phyloP scores from a whole-genome alignment of 2,888 invertebrate species.

The Idaea biselata region DNA sequence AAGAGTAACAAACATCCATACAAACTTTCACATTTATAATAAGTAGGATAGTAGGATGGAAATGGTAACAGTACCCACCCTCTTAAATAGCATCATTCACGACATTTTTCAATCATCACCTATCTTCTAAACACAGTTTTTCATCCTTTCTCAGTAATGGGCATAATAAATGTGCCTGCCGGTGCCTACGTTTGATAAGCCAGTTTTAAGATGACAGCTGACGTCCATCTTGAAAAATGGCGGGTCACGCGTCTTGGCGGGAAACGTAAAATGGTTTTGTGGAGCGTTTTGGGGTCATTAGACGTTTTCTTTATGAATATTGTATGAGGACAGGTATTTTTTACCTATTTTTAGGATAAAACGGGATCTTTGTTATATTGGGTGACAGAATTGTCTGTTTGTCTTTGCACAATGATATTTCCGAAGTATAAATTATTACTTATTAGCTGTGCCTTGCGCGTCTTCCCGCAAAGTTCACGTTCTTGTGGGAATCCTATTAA shows the following conservation, averaged over 20 bases:
- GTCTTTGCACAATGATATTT: too few species aligned
- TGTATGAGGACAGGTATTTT: not conserved
- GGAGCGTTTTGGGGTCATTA: not conserved
- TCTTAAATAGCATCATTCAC: not conserved
- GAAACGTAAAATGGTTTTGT: not conserved
- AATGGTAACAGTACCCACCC: too few species aligned
- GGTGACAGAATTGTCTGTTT: not conserved
- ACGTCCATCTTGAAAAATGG: slow-evolving; percentile 20
- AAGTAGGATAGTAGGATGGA: too few species aligned
- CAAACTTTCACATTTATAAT: too few species aligned
- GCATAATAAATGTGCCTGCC: slow-evolving; percentile 9
- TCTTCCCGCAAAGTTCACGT: too few species aligned
- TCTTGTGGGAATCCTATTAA: too few species aligned
- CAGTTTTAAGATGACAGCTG: not conserved
- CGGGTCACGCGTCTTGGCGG: slow-evolving; percentile 13
- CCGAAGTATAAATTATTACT: too few species aligned
- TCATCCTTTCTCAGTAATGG: slow-evolving; percentile 9
- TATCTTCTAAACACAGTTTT: not conserved
- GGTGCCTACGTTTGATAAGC: slow-evolving; percentile 7
- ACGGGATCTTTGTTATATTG: not conserved
- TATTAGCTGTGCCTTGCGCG: too few species aligned
- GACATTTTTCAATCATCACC: not conserved
- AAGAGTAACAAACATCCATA: too few species aligned
- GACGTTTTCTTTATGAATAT: not conserved
- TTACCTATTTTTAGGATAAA: not conserved